These are phyloP conservation scores for Phanerotoma sp. DNA, from an alignment of 2,888 invertebrate species.

Conservation along the genomic window DNA sequence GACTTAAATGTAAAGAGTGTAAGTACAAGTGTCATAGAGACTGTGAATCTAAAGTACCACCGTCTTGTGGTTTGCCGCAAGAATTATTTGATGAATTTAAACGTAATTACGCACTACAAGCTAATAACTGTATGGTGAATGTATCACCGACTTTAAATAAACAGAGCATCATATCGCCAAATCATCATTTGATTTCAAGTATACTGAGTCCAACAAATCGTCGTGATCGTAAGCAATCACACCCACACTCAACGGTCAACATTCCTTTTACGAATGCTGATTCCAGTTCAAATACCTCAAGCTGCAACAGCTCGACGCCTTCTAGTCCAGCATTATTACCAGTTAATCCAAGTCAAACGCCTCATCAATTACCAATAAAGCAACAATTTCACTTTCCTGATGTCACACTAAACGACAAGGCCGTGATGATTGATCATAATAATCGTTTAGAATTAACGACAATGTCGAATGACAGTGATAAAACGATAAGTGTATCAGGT, in stretches of 20 bases:
- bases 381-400: slow-evolving; percentile 77
- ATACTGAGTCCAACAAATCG: slow-evolving; percentile 51
- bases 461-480: slow-evolving; percentile 69
- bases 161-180: slow-evolving; percentile 56
- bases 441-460: slow-evolving; percentile 62
- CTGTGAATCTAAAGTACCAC: slow-evolving; percentile 88
- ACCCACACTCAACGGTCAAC: slow-evolving; percentile 62
- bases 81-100: slow-evolving; percentile 83
- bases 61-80: slow-evolving; percentile 88
- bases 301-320: slow-evolving; percentile 95
- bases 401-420: slow-evolving; percentile 56
- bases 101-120: slow-evolving; percentile 69
- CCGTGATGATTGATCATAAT: slow-evolving; percentile 60
- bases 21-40: slow-evolving; percentile 89
- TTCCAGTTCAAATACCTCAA: slow-evolving; percentile 91
- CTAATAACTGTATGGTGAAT: slow-evolving; percentile 62
- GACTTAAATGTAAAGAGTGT: slow-evolving; percentile 91
- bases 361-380: slow-evolving; percentile 58
- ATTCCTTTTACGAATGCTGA: slow-evolving; percentile 71
- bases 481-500: slow-evolving; percentile 69
- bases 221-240: slow-evolving; percentile 61
- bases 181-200: slow-evolving; percentile 52
- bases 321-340: slow-evolving; percentile 84
- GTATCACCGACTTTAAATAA: slow-evolving; percentile 60
- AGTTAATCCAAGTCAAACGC: slow-evolving; percentile 58